Base-by-base conservation (phyloP, 2,797 vertebrate genomes). In the Mormyrus hasselquistii region DNA sequence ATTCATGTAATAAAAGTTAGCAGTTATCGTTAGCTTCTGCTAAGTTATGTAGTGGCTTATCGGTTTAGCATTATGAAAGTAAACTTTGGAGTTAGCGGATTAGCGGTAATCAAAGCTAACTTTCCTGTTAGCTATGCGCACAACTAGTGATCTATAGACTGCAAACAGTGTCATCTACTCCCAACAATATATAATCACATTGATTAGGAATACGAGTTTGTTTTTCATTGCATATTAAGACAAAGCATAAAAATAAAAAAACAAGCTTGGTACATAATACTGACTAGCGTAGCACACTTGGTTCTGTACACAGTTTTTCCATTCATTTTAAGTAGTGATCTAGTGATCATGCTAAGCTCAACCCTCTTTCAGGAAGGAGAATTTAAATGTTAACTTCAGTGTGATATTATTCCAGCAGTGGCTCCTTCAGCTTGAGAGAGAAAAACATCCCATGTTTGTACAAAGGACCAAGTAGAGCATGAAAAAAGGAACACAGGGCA, bases 391-490 rank as follows among this genome's bases (percentile, higher is more conserved):
- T 38, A 19, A 76, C 29, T 76, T 76, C 34, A 69, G 62, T 29
- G 25, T 25, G 8, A 25, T 25, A 12, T 69, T 69, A 41, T 76
- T 76, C 34, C 69, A 19, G 69, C 38, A 76, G 29, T 41, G 4
- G 34, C 14, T 76, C 16, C 34, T 76, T 76, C 34, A 41, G 10
- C 69, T 76, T 76, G 34, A 76, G 4, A 73, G 10, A 73, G 38
- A 73, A 73, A 69, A 12, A 69, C 29, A 2, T 29, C 14, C 65
- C 29, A 29, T 4, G 9, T 69, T 29, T 69, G 3, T 25, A 84
- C 16, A 86, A 76, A 65, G 53, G 73, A 49, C n/a, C 44, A 69
- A 90, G 52, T 25, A 87, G 88, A 79, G 89, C 82, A n/a, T 90
- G 87, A 88, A 19, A 57, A 88, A 57, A 73, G 22, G 14, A 59